These are phyloP conservation scores for Scomberomorus guttatus DNA, from an alignment of 2,797 vertebrate species.

Conservation along the genomic window DNA sequence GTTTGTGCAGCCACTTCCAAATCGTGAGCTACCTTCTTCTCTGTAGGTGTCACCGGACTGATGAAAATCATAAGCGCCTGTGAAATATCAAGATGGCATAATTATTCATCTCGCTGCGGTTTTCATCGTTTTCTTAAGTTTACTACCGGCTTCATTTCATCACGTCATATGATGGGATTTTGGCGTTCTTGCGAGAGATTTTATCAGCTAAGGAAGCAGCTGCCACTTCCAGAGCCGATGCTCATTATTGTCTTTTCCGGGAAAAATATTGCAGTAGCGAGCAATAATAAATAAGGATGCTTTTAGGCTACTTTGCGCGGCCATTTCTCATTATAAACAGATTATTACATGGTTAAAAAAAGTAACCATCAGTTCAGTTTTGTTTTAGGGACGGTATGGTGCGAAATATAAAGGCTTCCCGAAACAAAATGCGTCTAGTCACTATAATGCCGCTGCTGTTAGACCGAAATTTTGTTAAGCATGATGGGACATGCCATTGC, in stretches of 20 bases:
- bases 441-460: constrained; percentile 21
- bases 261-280: not conserved
- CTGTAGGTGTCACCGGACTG: constrained; percentile 41
- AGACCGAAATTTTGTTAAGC: constrained; percentile 34
- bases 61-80: constrained; percentile 45
- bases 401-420: not conserved
- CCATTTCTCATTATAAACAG: constrained; percentile 4
- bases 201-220: constrained; percentile 30
- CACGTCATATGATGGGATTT: constrained; percentile 1
- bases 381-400: not conserved
- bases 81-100: constrained; percentile 29
- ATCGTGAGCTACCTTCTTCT: constrained; percentile 30
- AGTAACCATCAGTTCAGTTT: accelerated
- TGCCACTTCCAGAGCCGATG: constrained; percentile 20
- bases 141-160: constrained; percentile 1
- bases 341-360: not conserved
- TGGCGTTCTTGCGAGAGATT: not conserved
- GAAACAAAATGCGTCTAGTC: not conserved
- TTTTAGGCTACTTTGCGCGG: constrained; percentile 3
- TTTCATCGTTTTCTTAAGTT: constrained; percentile 14
- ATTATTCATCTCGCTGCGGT: constrained; percentile 10
- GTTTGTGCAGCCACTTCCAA: constrained; percentile 47
- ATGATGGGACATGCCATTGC: constrained; percentile 38
- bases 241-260: constrained; percentile 22
- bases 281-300: constrained; percentile 2